Evolutionary conservation across 2,797 vertebrate species (phyloP).

Genomic region (Smutsia temminckii): DNA sequence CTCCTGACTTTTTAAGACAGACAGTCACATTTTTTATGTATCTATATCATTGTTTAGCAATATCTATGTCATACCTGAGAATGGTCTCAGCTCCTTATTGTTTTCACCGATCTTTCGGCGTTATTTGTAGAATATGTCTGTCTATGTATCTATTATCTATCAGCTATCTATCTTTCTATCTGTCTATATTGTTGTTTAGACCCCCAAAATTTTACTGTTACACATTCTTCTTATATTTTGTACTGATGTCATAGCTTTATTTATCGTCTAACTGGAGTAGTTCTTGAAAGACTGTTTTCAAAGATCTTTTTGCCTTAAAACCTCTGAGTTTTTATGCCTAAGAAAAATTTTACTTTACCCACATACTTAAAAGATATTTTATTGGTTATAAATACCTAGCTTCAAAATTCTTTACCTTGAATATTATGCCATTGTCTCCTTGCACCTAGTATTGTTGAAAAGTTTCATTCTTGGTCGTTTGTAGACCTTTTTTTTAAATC

Average conservation of each 20-base stretch:
- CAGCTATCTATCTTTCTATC: not conserved
- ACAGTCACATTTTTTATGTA: not conserved
- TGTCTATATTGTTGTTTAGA: not conserved
- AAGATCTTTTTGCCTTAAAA: not conserved
- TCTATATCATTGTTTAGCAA: not conserved
- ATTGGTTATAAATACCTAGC: not conserved
- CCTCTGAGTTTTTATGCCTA: not conserved
- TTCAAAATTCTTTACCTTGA: constrained; percentile 4
- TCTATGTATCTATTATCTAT: not conserved
- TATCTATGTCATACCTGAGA: not conserved
- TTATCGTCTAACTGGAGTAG: not conserved
- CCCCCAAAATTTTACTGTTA: not conserved
- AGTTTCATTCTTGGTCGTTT: not conserved
- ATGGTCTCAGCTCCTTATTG: not conserved
- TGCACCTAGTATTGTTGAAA: not conserved
- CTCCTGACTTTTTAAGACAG: not conserved
- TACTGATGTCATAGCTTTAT: not conserved
- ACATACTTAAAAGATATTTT: not conserved
- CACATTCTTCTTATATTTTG: not conserved
- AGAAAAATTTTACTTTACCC: not conserved
- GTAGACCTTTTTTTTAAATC: constrained; percentile 1
- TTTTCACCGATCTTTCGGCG: not conserved
- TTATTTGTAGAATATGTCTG: not conserved
- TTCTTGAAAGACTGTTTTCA: not conserved
- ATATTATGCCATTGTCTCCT: not conserved